These are phyloP conservation scores for Pantelozetes paolii DNA, from an alignment of 2,888 invertebrate species.

Conservation along the genomic window DNA sequence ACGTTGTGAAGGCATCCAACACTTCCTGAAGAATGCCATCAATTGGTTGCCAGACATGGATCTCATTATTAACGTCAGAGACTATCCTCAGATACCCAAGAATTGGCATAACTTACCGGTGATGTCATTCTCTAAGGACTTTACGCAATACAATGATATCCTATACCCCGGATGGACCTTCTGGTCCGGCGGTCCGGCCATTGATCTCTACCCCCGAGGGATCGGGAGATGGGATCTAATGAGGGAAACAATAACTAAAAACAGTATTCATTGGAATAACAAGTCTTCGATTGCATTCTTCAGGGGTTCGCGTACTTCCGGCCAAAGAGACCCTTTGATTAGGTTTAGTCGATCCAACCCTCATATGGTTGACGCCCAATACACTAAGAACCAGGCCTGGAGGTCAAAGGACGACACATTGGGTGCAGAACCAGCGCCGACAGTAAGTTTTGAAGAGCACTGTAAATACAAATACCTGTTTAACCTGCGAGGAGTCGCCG, in stretches of 20 bases:
- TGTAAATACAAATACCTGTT: constrained; percentile 77
- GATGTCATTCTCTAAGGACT: constrained; percentile 94
- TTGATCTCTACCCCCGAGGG: constrained; percentile 84
- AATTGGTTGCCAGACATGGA: constrained; percentile 72
- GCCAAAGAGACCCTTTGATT: constrained; percentile 81
- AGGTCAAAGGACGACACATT: constrained; percentile 84
- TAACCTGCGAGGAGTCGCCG: constrained; percentile 94
- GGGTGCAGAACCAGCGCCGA: constrained; percentile 72
- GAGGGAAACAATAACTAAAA: constrained; percentile 63
- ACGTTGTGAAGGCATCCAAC: constrained; percentile 81
- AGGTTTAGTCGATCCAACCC: constrained; percentile 61
- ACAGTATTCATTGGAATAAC: constrained; percentile 64
- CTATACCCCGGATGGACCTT: constrained; percentile 94
- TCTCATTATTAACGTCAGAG: constrained; percentile 78
- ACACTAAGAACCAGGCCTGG: constrained; percentile 98
- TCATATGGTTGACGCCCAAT: constrained; percentile 79
- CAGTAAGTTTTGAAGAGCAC: constrained; percentile 83
- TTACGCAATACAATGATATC: constrained; percentile 76
- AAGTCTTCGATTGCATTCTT: constrained; percentile 71
- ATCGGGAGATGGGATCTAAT: constrained; percentile 89
- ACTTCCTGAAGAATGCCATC: constrained; percentile 70
- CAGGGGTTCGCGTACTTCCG: constrained; percentile 86
- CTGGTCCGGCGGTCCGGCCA: constrained; percentile 97
- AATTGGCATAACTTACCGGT: constrained; percentile 66
- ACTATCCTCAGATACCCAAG: constrained; percentile 72